Base-by-base conservation (phyloP, 1,140 invertebrate species). In the Lepeophtheirus salmonis region DNA sequence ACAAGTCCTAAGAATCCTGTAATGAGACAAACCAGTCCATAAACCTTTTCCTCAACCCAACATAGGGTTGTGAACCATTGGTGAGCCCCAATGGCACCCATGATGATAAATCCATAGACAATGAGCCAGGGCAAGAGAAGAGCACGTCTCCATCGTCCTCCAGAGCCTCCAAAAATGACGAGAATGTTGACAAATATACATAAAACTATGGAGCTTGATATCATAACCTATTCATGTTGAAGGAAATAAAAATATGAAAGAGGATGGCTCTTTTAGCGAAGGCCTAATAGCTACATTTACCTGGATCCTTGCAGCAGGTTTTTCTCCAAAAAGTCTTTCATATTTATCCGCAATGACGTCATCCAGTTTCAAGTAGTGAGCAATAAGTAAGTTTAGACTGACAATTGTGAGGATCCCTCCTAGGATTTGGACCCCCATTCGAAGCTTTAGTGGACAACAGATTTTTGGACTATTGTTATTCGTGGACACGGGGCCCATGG, bases 31-130 rank as follows among this genome's bases (percentile, higher is more conserved):
- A 61, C 12, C 50, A 61, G 14, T 14, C 59, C 59, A 56, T 53
- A 56, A 22, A 61, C 54, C 51, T 61, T 61, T 18, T 61, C 59
- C 24, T 61, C 59, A n/a, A 54, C 49, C 59, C 59, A 61, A 24
- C 59, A 61, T 3, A 61, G 59, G 2, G 59, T 56, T 1, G 59
- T 61, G 50, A 56, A 53, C 48, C 49, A 61, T 14, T 56, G 59
- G 18, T 61, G 59, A 24, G 55, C 26, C 26, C 24, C 55, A 30
- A 57, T 24, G 55, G 23, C 23, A 30, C 21, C 17, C 17, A 57
- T 20, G 22, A 57, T 30, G 23, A 25, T 18, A 57, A 57, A 17
- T 1, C 59, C 59, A 55, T 61, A 61, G 21, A 22, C 54, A 20
- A 61, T 54, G 14, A 61, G 25, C 59, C 59, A 61, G 23, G 59